Percentiles rank a stretch among this genome's conserved stretches.
These are phyloP conservation scores for Leptopilina boulardi DNA, from an alignment of 1,140 invertebrate genomes.

Conservation along the genomic window DNA sequence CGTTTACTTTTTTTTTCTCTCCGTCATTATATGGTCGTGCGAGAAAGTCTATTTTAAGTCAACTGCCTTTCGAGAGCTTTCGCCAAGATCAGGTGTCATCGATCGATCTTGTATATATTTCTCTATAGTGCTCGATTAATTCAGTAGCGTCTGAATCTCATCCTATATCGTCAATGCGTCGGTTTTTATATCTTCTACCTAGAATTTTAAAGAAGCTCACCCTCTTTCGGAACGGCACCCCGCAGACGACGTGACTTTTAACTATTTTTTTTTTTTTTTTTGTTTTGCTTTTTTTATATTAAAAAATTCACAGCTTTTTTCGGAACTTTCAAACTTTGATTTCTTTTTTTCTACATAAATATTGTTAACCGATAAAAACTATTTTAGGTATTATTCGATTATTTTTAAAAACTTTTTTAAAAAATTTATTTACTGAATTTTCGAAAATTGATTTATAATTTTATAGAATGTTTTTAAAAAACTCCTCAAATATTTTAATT, in stretches of 20 bases:
- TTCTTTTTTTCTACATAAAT: too few species aligned
- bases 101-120: constrained; percentile 31
- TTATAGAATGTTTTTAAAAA: too few species aligned
- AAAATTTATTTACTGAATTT: too few species aligned
- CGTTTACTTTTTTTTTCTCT: constrained; percentile 37
- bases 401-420: too few species aligned
- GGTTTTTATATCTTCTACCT: constrained; percentile 11
- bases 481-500: too few species aligned
- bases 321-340: too few species aligned
- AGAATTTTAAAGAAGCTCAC: constrained; percentile 28
- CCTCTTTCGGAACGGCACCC: constrained; percentile 28
- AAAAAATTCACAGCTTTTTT: background rate
- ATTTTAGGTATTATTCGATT: too few species aligned
- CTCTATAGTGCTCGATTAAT: constrained; percentile 27
- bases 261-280: background rate
- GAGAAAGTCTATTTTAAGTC: constrained; percentile 33
- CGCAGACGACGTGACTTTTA: background rate
- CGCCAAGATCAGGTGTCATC: constrained; percentile 34
- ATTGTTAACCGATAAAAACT: too few species aligned
- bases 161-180: constrained; percentile 11
- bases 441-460: too few species aligned
- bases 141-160: constrained; percentile 22
- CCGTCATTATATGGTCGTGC: constrained; percentile 33
- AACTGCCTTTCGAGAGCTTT: constrained; percentile 34
- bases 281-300: background rate